Evolutionary conservation across 2,797 vertebrate species (phyloP).

Genomic region (Eospalax fontanierii): DNA sequence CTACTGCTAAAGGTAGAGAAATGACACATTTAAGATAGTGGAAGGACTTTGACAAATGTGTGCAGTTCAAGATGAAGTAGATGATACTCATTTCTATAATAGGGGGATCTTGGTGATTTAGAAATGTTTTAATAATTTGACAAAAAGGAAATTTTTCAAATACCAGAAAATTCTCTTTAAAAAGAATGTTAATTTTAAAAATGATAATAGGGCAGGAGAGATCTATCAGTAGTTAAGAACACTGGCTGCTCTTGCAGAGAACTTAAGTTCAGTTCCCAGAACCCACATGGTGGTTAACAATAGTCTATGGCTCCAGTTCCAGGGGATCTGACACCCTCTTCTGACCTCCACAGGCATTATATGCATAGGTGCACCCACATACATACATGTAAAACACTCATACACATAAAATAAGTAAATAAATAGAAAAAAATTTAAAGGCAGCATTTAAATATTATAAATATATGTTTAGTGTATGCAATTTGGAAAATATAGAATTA

Average conservation of each 20-base stretch:
- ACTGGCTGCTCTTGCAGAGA: too few relatives aligned
- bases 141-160: not conserved
- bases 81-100: not conserved
- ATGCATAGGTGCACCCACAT: too few relatives aligned
- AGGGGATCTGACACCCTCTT: too few relatives aligned
- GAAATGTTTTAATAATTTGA: not conserved
- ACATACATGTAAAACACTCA: too few relatives aligned
- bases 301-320: too few relatives aligned
- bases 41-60: not conserved
- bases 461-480: not conserved
- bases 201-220: not conserved
- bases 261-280: too few relatives aligned
- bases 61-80: not conserved
- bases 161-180: conserved; percentile 35
- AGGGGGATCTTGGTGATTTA: not conserved
- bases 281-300: too few relatives aligned
- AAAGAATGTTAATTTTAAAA: too few relatives aligned
- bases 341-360: too few relatives aligned
- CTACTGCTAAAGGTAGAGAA: conserved; percentile 38
- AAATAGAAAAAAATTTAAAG: not conserved
- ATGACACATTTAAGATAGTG: not conserved
- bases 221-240: too few relatives aligned
- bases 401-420: too few relatives aligned
- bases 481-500: conserved; percentile 49
- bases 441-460: conserved; percentile 34